Evolutionary conservation across 1,140 invertebrate genomes (phyloP).

Genomic region (Apis cerana): DNA sequence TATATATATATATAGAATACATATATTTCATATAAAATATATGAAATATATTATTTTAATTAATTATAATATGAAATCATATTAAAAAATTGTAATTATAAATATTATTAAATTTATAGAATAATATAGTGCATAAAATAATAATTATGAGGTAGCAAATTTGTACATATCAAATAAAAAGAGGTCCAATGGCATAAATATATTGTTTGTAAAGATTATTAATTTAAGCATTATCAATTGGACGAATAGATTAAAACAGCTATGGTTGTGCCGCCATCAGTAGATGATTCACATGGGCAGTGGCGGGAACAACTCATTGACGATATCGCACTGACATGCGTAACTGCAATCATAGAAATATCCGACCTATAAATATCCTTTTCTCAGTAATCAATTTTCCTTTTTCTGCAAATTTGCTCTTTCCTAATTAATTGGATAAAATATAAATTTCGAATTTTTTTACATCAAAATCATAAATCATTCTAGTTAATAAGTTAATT

Average conservation of each 20-base stretch:
- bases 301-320: conserved; percentile 94
- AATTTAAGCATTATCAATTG: conserved; percentile 26
- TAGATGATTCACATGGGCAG: conserved; percentile 75
- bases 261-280: conserved; percentile 72
- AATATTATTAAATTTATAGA: conserved; percentile 13
- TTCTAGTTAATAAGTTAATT: not conserved
- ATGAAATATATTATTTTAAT: not conserved
- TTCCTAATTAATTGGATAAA: not conserved
- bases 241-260: conserved; percentile 51
- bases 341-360: conserved; percentile 89
- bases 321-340: conserved; percentile 93
- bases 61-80: not conserved
- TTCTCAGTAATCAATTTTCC: conserved; percentile 17
- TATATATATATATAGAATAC: no score
- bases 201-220: conserved; percentile 5
- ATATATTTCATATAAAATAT: not conserved
- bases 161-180: not conserved
- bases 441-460: not conserved
- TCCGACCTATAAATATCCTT: conserved; percentile 58
- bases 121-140: conserved; percentile 16
- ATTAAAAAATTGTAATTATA: not conserved
- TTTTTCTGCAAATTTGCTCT: conserved; percentile 9
- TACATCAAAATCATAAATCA: not conserved
- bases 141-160: conserved; percentile 36
- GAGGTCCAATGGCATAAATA: conserved; percentile 19